Base-by-base conservation (phyloP, 1,140 invertebrate species). In the Spodoptera litura region DNA sequence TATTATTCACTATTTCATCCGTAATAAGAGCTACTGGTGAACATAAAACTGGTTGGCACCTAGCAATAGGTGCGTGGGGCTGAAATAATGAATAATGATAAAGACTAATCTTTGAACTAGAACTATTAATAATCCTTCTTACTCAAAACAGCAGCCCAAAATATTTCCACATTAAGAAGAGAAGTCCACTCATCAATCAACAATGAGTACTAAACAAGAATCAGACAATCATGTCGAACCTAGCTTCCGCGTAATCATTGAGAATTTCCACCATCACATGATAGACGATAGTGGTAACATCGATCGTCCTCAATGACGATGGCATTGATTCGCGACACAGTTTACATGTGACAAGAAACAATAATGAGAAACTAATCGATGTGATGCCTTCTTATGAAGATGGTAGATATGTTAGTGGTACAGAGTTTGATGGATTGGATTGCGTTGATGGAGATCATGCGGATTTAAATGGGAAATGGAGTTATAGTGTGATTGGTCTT, bases 301-400 rank as follows among this genome's bases (percentile, higher is more conserved):
- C 44, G 49, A 53, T 56, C 68, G 68, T 38, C 68, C 51, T 12
- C 68, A 71, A 55, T 71, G 68, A 71, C 49, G 12, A 3, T 70
- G 52, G n/a, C 68, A 71, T 55, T 55, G 68, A 55, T 71, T 71
- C 52, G 31, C 68, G 68, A 56, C 68, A 71, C 68, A 71, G 68
- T 71, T 71, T 71, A 56, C 68, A 71, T 71, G 52, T 27, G 35
- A 70, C n/a, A 70, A 72, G 27, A 72, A 58, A 58, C 35, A 72
- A 72, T 72, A 38, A 74, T 59, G 55, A 44, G 55, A 74, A 58
- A 6, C 61, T 58, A 49, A 61, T 74, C 38, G 56, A 58, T 74
- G 51, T 3, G 52, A 13, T 27, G 6, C 4, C 4, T 53, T 52
- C 15, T 61, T 73, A n/a, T 61, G 27, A 9, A 71, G 27, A 3